These are phyloP conservation scores for Chelonus formosanus DNA, from an alignment of 2,888 invertebrate species.

Conservation along the genomic window DNA sequence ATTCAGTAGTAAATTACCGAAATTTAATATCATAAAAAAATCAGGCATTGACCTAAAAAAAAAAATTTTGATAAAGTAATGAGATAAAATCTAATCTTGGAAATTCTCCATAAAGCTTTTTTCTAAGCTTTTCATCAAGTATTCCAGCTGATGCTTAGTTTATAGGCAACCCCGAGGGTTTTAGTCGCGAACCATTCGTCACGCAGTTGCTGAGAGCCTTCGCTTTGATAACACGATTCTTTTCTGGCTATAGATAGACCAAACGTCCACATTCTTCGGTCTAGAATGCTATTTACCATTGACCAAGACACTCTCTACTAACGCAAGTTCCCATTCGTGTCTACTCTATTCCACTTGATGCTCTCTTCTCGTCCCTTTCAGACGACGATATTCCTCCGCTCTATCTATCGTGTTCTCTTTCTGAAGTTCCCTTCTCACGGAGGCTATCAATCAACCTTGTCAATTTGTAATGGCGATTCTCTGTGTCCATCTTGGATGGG, in stretches of 20 bases:
- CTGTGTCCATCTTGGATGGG: slow-evolving; percentile 62
- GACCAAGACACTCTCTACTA: slow-evolving; percentile 37
- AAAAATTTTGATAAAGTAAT: not conserved
- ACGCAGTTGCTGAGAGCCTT: slow-evolving; percentile 63
- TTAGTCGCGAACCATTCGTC: slow-evolving; percentile 63
- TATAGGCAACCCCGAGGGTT: slow-evolving; percentile 47
- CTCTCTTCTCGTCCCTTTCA: slow-evolving; percentile 41
- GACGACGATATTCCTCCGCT: slow-evolving; percentile 33
- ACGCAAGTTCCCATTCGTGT: slow-evolving; percentile 36
- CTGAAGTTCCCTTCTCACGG: slow-evolving; percentile 47
- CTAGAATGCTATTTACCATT: slow-evolving; percentile 52
- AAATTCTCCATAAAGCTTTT: slow-evolving; percentile 35
- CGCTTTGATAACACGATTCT: slow-evolving; percentile 57
- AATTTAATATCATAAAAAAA: too few relatives aligned
- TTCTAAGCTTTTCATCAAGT: slow-evolving; percentile 49
- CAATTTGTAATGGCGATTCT: slow-evolving; percentile 68
- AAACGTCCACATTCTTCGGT: slow-evolving; percentile 23
- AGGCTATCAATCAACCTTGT: slow-evolving; percentile 69
- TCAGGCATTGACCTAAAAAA: not conserved
- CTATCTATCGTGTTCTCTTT: slow-evolving; percentile 43
- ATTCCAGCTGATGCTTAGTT: slow-evolving; percentile 47
- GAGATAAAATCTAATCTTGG: slow-evolving; percentile 26
- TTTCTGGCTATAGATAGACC: slow-evolving; percentile 23
- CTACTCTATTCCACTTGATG: slow-evolving; percentile 55
- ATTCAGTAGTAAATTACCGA: too few relatives aligned